Evolutionary conservation across 2,797 vertebrate genomes (phyloP).

Genomic region (Onychomys arenicola): DNA sequence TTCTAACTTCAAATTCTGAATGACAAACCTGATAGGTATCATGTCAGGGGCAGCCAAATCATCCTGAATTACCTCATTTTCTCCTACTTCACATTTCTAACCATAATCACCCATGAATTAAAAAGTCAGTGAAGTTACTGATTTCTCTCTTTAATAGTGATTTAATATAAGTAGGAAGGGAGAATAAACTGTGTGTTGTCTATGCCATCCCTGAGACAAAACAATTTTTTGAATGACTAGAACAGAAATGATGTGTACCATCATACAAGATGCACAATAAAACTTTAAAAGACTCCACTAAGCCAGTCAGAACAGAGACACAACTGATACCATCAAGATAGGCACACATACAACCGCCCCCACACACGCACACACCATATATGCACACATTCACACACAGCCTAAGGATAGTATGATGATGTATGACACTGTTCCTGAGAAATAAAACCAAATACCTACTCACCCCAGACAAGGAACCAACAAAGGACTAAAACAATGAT

Average conservation of each 20-base stretch:
- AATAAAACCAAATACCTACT: not conserved
- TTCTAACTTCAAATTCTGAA: conserved; percentile 21
- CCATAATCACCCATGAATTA: not conserved
- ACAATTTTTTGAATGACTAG: not conserved
- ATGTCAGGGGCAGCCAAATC: not conserved
- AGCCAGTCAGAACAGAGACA: not conserved
- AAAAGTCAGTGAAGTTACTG: not conserved
- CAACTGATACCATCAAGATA: not conserved
- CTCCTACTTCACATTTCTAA: not conserved
- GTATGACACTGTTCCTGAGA: not conserved
- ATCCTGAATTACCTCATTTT: not conserved
- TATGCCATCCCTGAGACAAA: not conserved
- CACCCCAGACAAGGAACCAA: not conserved
- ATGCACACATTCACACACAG: not conserved
- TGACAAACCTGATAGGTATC: not conserved
- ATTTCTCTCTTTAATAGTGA: conserved; percentile 11
- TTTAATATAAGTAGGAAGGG: not conserved
- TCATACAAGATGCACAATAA: not conserved
- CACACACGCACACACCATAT: not conserved
- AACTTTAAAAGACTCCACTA: not conserved
- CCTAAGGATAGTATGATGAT: not conserved
- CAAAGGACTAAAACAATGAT: not conserved
- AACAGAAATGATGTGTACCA: not conserved
- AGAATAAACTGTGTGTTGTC: not conserved
- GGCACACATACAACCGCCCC: no score